Base-by-base conservation (phyloP, 2,113 vertebrate genomes). In the Arizona elegans region DNA sequence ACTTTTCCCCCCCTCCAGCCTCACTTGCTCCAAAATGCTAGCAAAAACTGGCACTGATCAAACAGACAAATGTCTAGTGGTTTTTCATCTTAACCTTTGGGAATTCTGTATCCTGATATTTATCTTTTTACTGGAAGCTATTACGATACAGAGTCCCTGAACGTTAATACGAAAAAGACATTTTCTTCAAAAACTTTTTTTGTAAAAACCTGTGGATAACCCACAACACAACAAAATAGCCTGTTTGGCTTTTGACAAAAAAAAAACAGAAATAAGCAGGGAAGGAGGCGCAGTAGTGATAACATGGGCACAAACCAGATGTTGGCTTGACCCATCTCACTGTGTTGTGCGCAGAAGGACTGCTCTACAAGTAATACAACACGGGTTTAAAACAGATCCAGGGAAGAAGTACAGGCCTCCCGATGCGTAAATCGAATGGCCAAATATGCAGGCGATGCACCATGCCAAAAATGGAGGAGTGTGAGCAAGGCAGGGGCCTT, bases 201-300 rank as follows among this genome's bases (percentile, higher is more conserved):
- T 1, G 2, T 11, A 54, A 54, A 11, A 53, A 10, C 52, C 52
- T 90, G 47, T 26, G 81, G 17, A 47, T 47, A 55, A 70, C 47
- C 23, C 24, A 56, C 5, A 70, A 23, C 8, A 52, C 15, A 65
- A 92, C n/a, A 17, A 10, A 88, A 92, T 0, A 24, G 9, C 9
- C 3, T 12, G 1, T 52, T 53, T 5, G 29, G 1, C 24, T 12
- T 53, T 65, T 24, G 1, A n/a, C n/a, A n/a, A n/a, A n/a, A n/a
- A n/a, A n/a, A 19, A 50, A 11, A 1, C 3, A 8, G 3, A 11
- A 12, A 17, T 81, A 47, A 47, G 1, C 8, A 43, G 21, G 33
- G 11, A 3, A 1, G 24, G 1, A 26, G 21, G 15, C 1, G 12
- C 0, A 6, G 2, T 1, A 33, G 17, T 3, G 5, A 8, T 9